phyloP scores from a whole-genome alignment of 2,113 vertebrate species.

The Rousettus leschenaultii region DNA sequence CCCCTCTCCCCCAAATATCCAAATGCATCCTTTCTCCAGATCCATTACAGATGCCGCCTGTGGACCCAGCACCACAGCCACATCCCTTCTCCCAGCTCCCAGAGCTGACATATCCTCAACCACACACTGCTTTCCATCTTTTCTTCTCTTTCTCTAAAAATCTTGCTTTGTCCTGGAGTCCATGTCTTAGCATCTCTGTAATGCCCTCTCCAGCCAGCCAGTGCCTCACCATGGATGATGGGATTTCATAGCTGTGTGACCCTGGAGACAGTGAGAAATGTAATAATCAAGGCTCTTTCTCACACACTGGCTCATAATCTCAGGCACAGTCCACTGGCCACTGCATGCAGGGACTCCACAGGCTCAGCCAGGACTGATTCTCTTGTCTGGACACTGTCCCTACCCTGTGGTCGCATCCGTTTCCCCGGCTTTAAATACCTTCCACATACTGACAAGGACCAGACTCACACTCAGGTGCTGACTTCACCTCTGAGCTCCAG shows the following conservation, averaged over 20 bases:
- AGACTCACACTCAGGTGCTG: not conserved
- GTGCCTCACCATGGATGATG: not conserved
- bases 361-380: not conserved
- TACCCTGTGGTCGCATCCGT: too few species aligned
- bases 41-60: not conserved
- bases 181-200: not conserved
- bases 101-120: not conserved
- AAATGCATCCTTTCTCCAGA: not conserved
- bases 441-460: not conserved
- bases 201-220: not conserved
- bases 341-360: not conserved
- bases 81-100: not conserved
- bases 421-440: not conserved
- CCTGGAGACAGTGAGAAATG: not conserved
- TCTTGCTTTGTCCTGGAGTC: not conserved
- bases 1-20: not conserved
- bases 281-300: not conserved
- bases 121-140: not conserved
- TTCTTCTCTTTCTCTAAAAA: not conserved
- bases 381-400: not conserved
- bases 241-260: not conserved
- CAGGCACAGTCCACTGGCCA: not conserved
- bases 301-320: not conserved
- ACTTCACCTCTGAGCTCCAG: not conserved
- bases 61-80: not conserved